These are phyloP conservation scores for Lasioglossum albipes DNA, from an alignment of 1,140 invertebrate species.

Conservation along the genomic window DNA sequence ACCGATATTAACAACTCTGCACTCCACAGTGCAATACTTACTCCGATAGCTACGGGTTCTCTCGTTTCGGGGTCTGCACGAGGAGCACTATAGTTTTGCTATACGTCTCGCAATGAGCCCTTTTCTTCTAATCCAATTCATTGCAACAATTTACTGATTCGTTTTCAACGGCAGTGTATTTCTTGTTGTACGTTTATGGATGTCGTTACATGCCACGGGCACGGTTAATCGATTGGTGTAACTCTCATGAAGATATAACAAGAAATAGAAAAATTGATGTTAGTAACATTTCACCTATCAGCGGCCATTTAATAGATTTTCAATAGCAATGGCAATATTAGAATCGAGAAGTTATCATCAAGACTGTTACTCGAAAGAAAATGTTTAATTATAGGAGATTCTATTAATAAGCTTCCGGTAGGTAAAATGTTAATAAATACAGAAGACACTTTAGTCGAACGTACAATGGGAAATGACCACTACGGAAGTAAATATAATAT, in stretches of 20 bases:
- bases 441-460: not conserved
- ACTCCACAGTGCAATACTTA: constrained; percentile 3
- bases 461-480: not conserved
- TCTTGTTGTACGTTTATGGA: not conserved
- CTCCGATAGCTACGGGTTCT: not conserved
- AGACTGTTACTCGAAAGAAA: too few species aligned
- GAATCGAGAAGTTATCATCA: too few species aligned
- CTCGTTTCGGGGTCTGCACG: not conserved
- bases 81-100: not conserved
- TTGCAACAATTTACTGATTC: not conserved
- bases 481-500: not conserved
- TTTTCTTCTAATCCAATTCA: not conserved
- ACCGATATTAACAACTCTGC: constrained; percentile 29
- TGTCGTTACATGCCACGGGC: not conserved
- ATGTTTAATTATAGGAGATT: too few species aligned
- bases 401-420: too few species aligned
- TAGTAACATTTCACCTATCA: too few species aligned
- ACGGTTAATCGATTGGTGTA: too few species aligned
- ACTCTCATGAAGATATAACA: not conserved
- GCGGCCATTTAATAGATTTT: too few species aligned
- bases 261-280: not conserved
- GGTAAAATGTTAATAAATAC: not conserved
- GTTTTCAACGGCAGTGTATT: not conserved
- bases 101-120: not conserved
- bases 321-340: too few species aligned